Evolutionary conservation across 2,113 vertebrate species (phyloP).

Genomic region (Rhinolophus ferrumequinum): DNA sequence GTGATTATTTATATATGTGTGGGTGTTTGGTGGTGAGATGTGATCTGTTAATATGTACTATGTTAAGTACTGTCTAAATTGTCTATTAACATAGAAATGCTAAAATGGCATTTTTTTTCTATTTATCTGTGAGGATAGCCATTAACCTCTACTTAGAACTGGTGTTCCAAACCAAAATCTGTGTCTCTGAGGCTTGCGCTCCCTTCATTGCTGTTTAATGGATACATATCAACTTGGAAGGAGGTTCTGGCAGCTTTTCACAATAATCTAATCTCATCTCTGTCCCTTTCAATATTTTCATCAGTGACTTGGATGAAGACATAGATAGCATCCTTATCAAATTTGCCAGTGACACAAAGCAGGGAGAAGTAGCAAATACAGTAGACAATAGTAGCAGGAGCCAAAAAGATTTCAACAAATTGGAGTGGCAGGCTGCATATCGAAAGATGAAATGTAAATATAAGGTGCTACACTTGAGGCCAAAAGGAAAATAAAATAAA

Average conservation of each 20-base stretch:
- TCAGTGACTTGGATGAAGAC: constrained; percentile 51
- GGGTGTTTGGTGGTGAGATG: not conserved
- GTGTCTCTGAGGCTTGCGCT: not conserved
- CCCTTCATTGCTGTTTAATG: constrained; percentile 43
- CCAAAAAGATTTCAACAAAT: constrained; percentile 58
- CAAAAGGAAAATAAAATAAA: constrained; percentile 32
- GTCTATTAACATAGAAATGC: not conserved
- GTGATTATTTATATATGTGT: not conserved
- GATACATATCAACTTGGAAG: constrained; percentile 30
- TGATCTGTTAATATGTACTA: not conserved
- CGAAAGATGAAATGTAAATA: constrained; percentile 16
- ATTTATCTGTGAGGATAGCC: not conserved
- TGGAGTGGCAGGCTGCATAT: not conserved
- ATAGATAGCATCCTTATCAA: constrained; percentile 63
- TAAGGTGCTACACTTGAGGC: not conserved
- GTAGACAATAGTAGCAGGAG: not conserved
- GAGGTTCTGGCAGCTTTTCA: constrained; percentile 53
- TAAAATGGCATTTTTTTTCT: constrained; percentile 2
- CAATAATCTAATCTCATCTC: constrained; percentile 61
- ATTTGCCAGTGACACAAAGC: constrained; percentile 64
- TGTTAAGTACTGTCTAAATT: not conserved
- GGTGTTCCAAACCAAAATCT: constrained; percentile 26
- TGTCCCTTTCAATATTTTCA: constrained; percentile 63
- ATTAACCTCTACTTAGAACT: not conserved
- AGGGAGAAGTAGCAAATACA: constrained; percentile 49